Evolutionary conservation across 1,140 invertebrate species (phyloP).

Genomic region (Mylabris phalerata): DNA sequence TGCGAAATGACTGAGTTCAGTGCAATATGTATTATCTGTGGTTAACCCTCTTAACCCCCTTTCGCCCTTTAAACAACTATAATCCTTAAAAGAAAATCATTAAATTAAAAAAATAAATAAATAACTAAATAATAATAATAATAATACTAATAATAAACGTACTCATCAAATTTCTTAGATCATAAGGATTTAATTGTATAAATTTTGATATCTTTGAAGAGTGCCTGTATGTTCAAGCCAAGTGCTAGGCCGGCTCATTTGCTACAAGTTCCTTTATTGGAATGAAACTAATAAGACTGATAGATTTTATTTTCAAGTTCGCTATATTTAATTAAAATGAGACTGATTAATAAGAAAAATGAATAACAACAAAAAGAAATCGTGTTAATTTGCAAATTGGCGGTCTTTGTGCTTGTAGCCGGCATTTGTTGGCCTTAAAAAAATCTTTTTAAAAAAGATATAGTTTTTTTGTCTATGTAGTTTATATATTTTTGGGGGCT

Average conservation of each 20-base stretch:
- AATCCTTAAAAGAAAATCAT: neutral
- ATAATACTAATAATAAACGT: too few species aligned
- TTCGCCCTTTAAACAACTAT: neutral
- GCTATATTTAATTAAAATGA: conserved; percentile 33
- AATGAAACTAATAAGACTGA: conserved; percentile 43
- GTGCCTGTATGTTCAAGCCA: conserved; percentile 29
- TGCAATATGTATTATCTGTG: conserved; percentile 42
- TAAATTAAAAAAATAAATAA: neutral
- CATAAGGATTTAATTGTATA: conserved; percentile 19
- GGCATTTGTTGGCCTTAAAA: too few species aligned
- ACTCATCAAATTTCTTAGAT: conserved; percentile 11
- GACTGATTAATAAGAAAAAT: conserved; percentile 27
- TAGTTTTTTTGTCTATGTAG: conserved; percentile 26
- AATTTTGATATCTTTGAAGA: conserved; percentile 17
- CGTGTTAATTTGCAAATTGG: conserved; percentile 21
- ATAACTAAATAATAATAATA: too few species aligned
- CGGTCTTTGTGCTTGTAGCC: conserved; percentile 4
- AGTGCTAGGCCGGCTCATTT: conserved; percentile 37
- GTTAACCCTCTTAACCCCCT: conserved; percentile 25
- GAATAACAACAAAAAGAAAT: conserved; percentile 33
- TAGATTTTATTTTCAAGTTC: conserved; percentile 26
- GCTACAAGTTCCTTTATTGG: conserved; percentile 39
- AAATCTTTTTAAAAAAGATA: conserved; percentile 28
- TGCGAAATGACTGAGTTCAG: conserved; percentile 37
- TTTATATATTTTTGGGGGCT: conserved; percentile 29